Conservation (phyloP, 1,140 invertebrate genomes). For the Nasonia vitripennis region DNA sequence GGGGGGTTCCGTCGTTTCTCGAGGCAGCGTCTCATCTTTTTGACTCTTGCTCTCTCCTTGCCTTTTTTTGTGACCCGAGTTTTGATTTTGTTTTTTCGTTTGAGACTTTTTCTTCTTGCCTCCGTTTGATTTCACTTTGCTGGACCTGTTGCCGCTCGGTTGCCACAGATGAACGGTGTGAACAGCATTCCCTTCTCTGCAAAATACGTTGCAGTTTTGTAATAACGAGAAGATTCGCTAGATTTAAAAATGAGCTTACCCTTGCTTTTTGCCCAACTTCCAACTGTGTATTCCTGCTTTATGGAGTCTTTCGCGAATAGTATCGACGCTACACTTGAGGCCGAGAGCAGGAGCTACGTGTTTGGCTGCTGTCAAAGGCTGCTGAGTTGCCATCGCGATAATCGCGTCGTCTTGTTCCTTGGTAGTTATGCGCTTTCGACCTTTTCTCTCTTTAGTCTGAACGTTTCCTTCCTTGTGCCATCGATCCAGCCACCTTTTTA, state of each 20-base stretch:
- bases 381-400: constrained; percentile 71
- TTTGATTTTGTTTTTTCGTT: constrained; percentile 58
- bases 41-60: constrained; percentile 24
- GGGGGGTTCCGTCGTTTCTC: constrained; percentile 54
- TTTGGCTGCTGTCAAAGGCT: constrained; percentile 72
- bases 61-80: not conserved
- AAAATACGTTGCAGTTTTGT: constrained; percentile 25
- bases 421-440: constrained; percentile 71
- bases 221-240: not conserved
- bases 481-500: constrained; percentile 72
- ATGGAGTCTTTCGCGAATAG: constrained; percentile 71
- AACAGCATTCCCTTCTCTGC: constrained; percentile 70
- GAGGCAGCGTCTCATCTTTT: constrained; percentile 38
- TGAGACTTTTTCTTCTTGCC: constrained; percentile 64
- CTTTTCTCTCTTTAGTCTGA: constrained; percentile 73
- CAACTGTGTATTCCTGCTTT: constrained; percentile 74
- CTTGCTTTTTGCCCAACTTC: constrained; percentile 73
- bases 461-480: constrained; percentile 74
- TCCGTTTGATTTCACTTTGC: constrained; percentile 64
- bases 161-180: constrained; percentile 73
- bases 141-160: constrained; percentile 71
- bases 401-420: constrained; percentile 73
- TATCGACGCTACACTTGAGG: constrained; percentile 72
- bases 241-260: constrained; percentile 56
- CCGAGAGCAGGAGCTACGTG: constrained; percentile 71